Conservation (phyloP, 2,888 invertebrate species). For the Archaeoteleia sp. region DNA sequence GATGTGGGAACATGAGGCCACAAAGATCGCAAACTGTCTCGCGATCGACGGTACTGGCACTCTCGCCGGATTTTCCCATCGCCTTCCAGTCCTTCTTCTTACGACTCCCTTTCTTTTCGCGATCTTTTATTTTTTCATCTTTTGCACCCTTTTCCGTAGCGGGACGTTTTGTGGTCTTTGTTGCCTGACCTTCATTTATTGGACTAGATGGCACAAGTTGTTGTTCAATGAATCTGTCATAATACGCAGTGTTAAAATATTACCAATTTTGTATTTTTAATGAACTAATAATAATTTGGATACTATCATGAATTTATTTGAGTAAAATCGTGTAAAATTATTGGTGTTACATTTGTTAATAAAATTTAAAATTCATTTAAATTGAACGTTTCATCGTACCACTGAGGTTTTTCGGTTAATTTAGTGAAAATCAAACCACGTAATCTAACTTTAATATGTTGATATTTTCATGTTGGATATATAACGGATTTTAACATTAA, state of each 20-base stretch:
- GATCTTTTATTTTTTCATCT: slow-evolving; percentile 74
- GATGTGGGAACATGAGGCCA: slow-evolving; percentile 84
- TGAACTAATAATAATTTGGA: no score
- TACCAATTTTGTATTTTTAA: neutral
- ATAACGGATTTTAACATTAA: no score
- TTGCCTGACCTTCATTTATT: slow-evolving; percentile 62
- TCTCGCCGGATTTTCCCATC: slow-evolving; percentile 57
- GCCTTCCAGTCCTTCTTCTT: slow-evolving; percentile 79
- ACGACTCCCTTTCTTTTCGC: slow-evolving; percentile 77
- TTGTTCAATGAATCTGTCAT: slow-evolving; percentile 75
- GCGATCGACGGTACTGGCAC: slow-evolving; percentile 60
- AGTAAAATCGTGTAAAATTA: no score
- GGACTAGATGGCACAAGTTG: slow-evolving; percentile 80
- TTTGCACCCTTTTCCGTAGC: slow-evolving; percentile 64
- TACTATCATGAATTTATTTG: no score
- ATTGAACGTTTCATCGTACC: no score
- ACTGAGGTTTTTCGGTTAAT: no score
- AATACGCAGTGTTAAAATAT: neutral
- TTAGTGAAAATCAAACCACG: no score
- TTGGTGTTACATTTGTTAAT: no score
- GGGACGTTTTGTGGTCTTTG: slow-evolving; percentile 59
- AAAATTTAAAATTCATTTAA: no score
- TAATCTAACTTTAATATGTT: neutral
- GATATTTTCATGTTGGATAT: neutral
- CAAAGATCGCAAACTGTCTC: slow-evolving; percentile 89